Evolutionary conservation across 2,888 invertebrate genomes (phyloP).

Genomic region (Erebia palarica): DNA sequence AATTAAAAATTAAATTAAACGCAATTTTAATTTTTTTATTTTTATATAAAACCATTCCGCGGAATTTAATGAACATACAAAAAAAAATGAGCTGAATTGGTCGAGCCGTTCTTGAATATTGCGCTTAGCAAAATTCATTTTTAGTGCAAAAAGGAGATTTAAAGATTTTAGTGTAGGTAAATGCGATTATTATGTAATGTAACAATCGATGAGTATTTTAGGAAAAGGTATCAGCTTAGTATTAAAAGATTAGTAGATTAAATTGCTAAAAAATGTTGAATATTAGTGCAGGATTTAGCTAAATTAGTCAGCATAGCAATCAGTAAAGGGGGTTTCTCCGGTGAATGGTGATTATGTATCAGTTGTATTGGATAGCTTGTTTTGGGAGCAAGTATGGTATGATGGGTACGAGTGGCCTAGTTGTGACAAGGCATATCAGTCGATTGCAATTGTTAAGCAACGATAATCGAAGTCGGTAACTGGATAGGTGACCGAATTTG

Average conservation of each 20-base stretch:
- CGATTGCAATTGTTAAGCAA: too few relatives aligned
- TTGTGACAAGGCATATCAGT: too few relatives aligned
- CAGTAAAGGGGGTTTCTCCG: neutral
- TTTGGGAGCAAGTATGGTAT: neutral
- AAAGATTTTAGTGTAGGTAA: neutral
- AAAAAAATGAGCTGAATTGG: too few relatives aligned
- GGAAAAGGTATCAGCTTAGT: neutral
- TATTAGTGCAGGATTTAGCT: neutral
- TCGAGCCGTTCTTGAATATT: too few relatives aligned
- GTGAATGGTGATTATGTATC: neutral
- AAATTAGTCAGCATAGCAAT: neutral
- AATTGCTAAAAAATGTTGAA: neutral
- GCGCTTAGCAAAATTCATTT: neutral
- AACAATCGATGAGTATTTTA: neutral
- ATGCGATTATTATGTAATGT: neutral
- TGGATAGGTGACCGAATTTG: too few relatives aligned
- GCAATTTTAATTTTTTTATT: too few relatives aligned
- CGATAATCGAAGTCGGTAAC: too few relatives aligned
- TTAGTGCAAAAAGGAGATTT: conserved; percentile 1
- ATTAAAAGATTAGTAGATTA: neutral
- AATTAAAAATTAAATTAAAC: too few relatives aligned
- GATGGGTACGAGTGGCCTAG: too few relatives aligned
- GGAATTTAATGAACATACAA: too few relatives aligned
- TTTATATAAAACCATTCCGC: too few relatives aligned
- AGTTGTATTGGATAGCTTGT: neutral